A percentile compares a stretch with the other conserved stretches of the same genome.
These are phyloP conservation scores for Desmodus rotundus DNA, from an alignment of 2,113 vertebrate species.

Conservation along the genomic window DNA sequence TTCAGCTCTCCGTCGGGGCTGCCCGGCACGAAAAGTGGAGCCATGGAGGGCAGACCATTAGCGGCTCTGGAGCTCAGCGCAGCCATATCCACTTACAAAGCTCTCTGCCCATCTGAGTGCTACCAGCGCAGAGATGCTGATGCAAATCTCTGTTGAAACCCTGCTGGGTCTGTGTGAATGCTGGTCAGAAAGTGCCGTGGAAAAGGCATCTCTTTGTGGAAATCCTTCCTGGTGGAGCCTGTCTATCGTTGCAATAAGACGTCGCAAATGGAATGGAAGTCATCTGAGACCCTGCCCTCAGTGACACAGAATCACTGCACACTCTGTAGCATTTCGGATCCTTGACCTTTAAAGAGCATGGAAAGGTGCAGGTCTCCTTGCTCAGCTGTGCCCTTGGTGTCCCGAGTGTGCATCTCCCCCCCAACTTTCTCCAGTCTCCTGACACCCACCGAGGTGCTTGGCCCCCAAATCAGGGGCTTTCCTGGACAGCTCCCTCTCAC, in stretches of 20 bases:
- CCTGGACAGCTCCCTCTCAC: neutral
- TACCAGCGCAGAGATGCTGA: neutral
- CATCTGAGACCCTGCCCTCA: neutral
- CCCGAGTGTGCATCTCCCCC: neutral
- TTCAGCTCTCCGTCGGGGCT: neutral
- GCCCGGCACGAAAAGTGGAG: neutral
- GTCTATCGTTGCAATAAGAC: neutral
- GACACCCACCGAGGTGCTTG: neutral
- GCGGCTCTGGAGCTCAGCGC: neutral
- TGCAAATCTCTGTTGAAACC: neutral
- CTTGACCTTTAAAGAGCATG: too few relatives aligned
- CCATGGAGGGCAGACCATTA: rapidly evolving
- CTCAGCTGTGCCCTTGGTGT: neutral
- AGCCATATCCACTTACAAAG: neutral
- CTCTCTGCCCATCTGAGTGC: neutral
- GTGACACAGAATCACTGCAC: neutral
- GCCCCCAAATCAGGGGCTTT: too few relatives aligned
- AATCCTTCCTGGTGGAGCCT: neutral
- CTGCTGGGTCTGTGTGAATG: neutral
- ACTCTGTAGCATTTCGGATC: rapidly evolving
- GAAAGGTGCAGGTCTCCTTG: neutral
- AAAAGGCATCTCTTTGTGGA: neutral
- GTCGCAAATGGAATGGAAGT: neutral
- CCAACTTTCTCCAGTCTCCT: neutral
- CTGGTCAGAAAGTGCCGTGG: neutral